Evolutionary conservation across 2,888 invertebrate species (phyloP).

Genomic region (Eudemis profundana): DNA sequence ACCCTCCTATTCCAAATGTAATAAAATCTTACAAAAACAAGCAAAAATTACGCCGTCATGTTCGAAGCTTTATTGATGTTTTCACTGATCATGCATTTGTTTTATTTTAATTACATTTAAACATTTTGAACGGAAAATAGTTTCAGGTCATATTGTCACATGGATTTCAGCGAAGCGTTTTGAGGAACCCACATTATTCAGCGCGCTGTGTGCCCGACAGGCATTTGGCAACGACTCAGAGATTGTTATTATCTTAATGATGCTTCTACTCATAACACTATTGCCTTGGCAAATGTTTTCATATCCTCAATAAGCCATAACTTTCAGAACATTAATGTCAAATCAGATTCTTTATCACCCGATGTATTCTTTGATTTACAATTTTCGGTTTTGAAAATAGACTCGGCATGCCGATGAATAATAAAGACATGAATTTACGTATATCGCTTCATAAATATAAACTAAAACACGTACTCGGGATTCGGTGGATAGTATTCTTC

Average conservation of each 20-base stretch:
- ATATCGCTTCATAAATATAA: slow-evolving; percentile 28
- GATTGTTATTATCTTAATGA: slow-evolving; percentile 79
- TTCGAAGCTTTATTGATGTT: slow-evolving; percentile 50
- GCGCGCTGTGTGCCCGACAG: slow-evolving; percentile 36
- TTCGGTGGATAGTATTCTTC: slow-evolving; percentile 31
- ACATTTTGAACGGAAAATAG: slow-evolving; percentile 1
- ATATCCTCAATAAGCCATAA: slow-evolving; percentile 71
- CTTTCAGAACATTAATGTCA: slow-evolving; percentile 71
- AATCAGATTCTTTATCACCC: slow-evolving; percentile 57
- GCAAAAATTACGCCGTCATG: slow-evolving; percentile 75
- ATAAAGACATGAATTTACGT: slow-evolving; percentile 39
- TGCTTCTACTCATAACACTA: slow-evolving; percentile 76
- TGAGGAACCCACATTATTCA: slow-evolving; percentile 21
- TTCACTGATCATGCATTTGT: slow-evolving; percentile 31
- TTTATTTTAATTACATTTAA: not conserved
- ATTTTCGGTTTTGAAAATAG: slow-evolving; percentile 48
- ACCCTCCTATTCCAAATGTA: slow-evolving; percentile 78
- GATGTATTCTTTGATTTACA: slow-evolving; percentile 63
- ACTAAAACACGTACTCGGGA: slow-evolving; percentile 40
- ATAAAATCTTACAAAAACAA: slow-evolving; percentile 81
- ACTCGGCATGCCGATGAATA: slow-evolving; percentile 46
- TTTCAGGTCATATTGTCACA: slow-evolving; percentile 12
- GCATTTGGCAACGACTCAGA: slow-evolving; percentile 73
- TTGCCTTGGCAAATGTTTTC: slow-evolving; percentile 72
- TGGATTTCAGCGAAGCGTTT: slow-evolving; percentile 25